Conservation (phyloP, 2,888 invertebrate genomes). For the Agrochola litura region DNA sequence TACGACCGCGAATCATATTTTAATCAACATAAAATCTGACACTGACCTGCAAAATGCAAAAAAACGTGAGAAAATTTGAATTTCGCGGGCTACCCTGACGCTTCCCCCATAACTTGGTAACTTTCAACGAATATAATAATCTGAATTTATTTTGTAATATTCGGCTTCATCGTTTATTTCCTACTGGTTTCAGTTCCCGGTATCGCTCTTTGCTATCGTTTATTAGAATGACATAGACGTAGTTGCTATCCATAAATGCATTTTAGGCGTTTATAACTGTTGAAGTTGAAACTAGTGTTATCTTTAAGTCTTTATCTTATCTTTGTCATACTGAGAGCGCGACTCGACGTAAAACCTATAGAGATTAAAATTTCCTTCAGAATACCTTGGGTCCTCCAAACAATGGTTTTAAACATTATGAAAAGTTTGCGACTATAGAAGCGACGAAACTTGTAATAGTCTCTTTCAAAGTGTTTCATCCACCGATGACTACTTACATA, state of each 20-base stretch:
- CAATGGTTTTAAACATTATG: conserved; percentile 13
- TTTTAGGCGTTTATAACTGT: conserved; percentile 13
- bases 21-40: too few species aligned
- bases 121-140: not conserved
- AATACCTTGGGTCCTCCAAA: not conserved
- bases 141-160: conserved; percentile 3
- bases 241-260: not conserved
- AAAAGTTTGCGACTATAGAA: not conserved
- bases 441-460: not conserved
- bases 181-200: conserved; percentile 30
- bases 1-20: too few species aligned
- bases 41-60: too few species aligned
- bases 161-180: conserved; percentile 48
- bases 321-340: conserved; percentile 26
- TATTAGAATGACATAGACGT: not conserved
- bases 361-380: conserved; percentile 8
- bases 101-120: too few species aligned
- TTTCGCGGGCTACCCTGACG: too few species aligned
- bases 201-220: conserved; percentile 1
- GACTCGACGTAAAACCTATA: conserved; percentile 8
- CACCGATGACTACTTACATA: conserved; percentile 24
- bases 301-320: conserved; percentile 55
- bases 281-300: conserved; percentile 21
- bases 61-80: too few species aligned
- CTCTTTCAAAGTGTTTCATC: not conserved